phyloP scores from a whole-genome alignment of 2,113 vertebrate genomes.

The Columbina picui region DNA sequence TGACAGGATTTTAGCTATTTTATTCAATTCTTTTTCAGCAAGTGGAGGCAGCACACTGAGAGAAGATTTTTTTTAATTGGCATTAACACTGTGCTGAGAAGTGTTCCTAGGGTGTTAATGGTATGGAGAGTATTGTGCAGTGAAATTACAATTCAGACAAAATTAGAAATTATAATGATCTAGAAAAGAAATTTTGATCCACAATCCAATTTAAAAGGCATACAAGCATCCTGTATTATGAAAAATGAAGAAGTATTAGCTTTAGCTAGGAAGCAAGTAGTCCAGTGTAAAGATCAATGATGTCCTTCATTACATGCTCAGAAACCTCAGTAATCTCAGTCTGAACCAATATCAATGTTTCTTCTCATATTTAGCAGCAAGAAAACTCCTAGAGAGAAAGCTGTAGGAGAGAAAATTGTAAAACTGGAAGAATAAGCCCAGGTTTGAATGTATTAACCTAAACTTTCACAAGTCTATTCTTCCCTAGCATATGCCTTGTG shows the following conservation, averaged over 20 bases:
- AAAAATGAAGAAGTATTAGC: not conserved
- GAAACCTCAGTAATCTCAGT: not conserved
- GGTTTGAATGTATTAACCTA: not conserved
- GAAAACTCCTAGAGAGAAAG: not conserved
- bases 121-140: slow-evolving; percentile 29
- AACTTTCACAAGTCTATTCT: not conserved
- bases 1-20: not conserved
- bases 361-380: not conserved
- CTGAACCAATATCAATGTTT: not conserved
- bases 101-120: slow-evolving; percentile 57
- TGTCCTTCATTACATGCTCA: not conserved
- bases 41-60: slow-evolving; percentile 6
- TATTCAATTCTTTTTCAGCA: slow-evolving; percentile 29
- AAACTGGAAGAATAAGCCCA: not conserved
- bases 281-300: not conserved
- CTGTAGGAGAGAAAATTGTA: not conserved
- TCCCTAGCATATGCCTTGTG: not conserved
- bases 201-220: not conserved
- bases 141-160: slow-evolving; percentile 31
- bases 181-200: slow-evolving; percentile 28
- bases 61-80: slow-evolving; percentile 69
- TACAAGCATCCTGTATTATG: not conserved
- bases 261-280: not conserved
- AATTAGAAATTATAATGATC: not conserved
- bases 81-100: slow-evolving; percentile 41